Evolutionary conservation across 2,888 invertebrate species (phyloP).

Genomic region (Cabera pusaria): DNA sequence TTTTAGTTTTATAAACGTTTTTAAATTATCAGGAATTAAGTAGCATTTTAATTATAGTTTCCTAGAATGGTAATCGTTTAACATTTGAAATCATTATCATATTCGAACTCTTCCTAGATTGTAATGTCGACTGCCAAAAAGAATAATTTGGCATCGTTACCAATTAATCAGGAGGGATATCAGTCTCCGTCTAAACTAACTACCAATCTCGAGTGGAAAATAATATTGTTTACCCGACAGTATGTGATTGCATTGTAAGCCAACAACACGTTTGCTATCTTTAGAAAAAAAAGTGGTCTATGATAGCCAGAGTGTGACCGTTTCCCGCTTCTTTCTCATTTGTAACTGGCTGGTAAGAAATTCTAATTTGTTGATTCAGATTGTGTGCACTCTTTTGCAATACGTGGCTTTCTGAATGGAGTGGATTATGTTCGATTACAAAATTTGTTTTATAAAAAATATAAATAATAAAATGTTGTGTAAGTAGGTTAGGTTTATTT

Average conservation of each 20-base stretch:
- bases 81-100: slow-evolving; percentile 7
- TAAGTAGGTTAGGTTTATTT: too few species aligned
- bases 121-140: slow-evolving; percentile 13
- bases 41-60: too few species aligned
- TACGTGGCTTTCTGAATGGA: too few species aligned
- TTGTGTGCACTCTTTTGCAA: too few species aligned
- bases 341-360: slow-evolving; percentile 19
- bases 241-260: slow-evolving; percentile 23
- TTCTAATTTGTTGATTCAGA: too few species aligned
- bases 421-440: too few species aligned
- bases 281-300: slow-evolving; percentile 16
- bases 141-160: slow-evolving; percentile 14
- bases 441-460: too few species aligned
- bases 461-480: too few species aligned
- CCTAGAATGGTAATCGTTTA: too few species aligned
- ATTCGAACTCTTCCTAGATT: too few species aligned
- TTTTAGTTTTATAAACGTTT: too few species aligned
- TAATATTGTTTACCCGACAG: slow-evolving; percentile 27
- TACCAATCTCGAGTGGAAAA: slow-evolving; percentile 19
- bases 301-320: slow-evolving; percentile 17
- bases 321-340: slow-evolving; percentile 16
- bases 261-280: slow-evolving; percentile 22
- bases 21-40: too few species aligned
- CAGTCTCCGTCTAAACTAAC: slow-evolving; percentile 4
- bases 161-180: slow-evolving; percentile 9